Evolutionary conservation across 2,113 vertebrate genomes (phyloP).

Genomic region (Hassar affinis): DNA sequence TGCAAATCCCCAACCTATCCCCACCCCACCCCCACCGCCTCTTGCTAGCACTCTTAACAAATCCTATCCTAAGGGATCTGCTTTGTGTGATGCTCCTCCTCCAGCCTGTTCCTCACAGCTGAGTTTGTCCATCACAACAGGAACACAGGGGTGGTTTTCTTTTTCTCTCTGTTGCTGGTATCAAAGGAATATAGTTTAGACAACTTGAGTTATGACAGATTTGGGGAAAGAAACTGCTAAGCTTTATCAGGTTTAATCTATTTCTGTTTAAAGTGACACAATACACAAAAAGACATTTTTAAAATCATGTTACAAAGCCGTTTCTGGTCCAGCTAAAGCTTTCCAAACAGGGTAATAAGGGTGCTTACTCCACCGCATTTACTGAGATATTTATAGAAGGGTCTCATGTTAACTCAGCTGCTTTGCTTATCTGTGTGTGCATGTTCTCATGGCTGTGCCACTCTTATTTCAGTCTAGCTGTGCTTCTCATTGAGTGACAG

Average conservation of each 20-base stretch:
- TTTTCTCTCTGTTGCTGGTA: background rate
- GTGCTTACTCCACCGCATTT: conserved; percentile 48
- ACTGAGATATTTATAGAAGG: conserved; percentile 84
- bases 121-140: conserved; percentile 68
- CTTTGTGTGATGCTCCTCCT: conserved; percentile 13
- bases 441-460: conserved; percentile 46
- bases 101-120: conserved; percentile 58
- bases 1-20: no score
- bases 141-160: background rate
- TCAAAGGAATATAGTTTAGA: no score
- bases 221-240: background rate
- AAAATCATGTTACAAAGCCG: background rate
- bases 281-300: background rate
- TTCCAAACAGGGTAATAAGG: conserved; percentile 67
- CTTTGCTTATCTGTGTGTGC: conserved; percentile 65
- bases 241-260: background rate
- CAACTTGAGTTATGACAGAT: background rate
- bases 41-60: background rate
- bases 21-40: no score
- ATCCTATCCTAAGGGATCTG: conserved; percentile 1
- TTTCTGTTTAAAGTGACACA: background rate
- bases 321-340: conserved; percentile 41
- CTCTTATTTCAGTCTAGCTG: conserved; percentile 68
- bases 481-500: conserved; percentile 51
- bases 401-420: conserved; percentile 78